Percentiles rank a stretch among this genome's conserved stretches.
These are phyloP conservation scores for Taenioides sp. DNA, from an alignment of 2,797 vertebrate species.

Conservation along the genomic window DNA sequence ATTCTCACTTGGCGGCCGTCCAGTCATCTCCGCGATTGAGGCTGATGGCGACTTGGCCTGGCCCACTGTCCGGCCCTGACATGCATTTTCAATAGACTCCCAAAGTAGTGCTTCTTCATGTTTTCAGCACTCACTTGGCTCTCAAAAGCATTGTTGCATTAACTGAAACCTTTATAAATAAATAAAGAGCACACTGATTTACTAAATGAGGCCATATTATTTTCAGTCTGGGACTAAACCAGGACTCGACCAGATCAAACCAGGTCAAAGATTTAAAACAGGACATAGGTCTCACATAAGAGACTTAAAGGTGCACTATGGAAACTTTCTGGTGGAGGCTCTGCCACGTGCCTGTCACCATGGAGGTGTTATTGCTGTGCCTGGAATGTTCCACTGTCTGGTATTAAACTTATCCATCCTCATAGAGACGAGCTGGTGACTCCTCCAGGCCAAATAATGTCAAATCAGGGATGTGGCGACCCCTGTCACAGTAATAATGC, in stretches of 20 bases:
- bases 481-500: no score
- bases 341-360: no score
- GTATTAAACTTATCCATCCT: no score
- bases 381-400: no score
- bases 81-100: conserved; percentile 63
- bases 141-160: neutral
- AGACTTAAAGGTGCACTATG: no score
- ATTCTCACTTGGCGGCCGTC: conserved; percentile 69
- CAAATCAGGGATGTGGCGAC: neutral
- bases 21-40: conserved; percentile 64
- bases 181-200: no score
- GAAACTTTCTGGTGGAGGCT: no score
- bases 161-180: neutral
- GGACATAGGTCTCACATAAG: neutral
- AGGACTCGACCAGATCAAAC: neutral
- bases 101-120: conserved; percentile 2
- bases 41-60: conserved; percentile 66
- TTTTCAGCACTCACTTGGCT: conserved; percentile 1
- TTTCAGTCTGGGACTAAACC: neutral
- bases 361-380: no score
- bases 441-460: neutral
- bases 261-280: neutral
- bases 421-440: neutral
- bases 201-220: no score
- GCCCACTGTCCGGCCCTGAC: conserved; percentile 55